Percentiles rank a stretch among this genome's conserved stretches.
Evolutionary conservation across 2,888 invertebrate species (phyloP).

Genomic region (Blastobasis adustella): DNA sequence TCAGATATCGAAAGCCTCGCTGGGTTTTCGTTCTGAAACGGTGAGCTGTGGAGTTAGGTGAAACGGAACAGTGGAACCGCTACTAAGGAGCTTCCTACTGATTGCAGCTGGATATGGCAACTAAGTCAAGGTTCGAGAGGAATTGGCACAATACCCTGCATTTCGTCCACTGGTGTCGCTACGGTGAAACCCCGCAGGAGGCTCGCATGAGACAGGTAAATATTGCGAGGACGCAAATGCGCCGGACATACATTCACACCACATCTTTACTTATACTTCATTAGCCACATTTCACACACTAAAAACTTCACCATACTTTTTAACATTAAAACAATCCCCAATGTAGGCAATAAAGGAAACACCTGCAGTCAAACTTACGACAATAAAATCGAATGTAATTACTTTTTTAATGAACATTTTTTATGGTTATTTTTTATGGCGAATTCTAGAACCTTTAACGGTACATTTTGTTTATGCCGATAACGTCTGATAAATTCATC

Average conservation of each 20-base stretch:
- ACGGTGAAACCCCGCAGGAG: constrained; percentile 80
- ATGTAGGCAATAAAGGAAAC: too few relatives aligned
- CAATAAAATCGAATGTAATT: too few relatives aligned
- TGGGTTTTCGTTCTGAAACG: constrained; percentile 53
- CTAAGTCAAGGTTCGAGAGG: constrained; percentile 74
- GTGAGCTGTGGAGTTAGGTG: constrained; percentile 25
- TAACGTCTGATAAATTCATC: too few relatives aligned
- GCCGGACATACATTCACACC: too few relatives aligned
- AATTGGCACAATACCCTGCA: constrained; percentile 81
- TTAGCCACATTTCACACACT: too few relatives aligned
- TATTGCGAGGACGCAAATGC: constrained; percentile 5
- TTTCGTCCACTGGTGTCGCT: constrained; percentile 82
- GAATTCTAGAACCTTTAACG: constrained; percentile 26
- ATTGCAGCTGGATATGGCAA: constrained; percentile 75
- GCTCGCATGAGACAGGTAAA: constrained; percentile 81
- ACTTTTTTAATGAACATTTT: too few relatives aligned
- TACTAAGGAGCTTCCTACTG: constrained; percentile 72
- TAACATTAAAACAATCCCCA: too few relatives aligned
- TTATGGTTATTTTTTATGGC: constrained; percentile 4
- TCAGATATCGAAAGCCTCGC: constrained; percentile 68
- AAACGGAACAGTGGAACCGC: constrained; percentile 45
- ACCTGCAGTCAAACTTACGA: too few relatives aligned
- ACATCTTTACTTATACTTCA: too few relatives aligned
- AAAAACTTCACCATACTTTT: too few relatives aligned
- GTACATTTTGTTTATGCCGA: background rate